Evolutionary conservation across 2,113 vertebrate species (phyloP).

Genomic region (Odobenus rosmarus): DNA sequence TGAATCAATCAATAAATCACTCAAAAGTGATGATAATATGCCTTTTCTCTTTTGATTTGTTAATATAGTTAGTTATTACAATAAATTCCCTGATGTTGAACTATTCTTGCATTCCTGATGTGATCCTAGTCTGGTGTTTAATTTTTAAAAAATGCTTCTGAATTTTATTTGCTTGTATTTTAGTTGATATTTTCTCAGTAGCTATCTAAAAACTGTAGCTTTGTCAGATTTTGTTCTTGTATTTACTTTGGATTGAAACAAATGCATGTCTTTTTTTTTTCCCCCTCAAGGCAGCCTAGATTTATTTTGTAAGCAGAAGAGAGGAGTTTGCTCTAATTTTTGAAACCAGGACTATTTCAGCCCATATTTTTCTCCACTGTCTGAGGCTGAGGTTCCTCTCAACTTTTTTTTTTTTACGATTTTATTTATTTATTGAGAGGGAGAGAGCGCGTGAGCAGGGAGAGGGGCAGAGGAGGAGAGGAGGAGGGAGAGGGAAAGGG

Average conservation of each 20-base stretch:
- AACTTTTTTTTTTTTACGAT: not conserved
- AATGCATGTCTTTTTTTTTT: not conserved
- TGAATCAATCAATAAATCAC: not conserved
- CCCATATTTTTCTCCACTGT: not conserved
- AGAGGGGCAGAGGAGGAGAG: not conserved
- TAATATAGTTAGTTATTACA: not conserved
- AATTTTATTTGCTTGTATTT: constrained; percentile 25
- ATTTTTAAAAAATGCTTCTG: not conserved
- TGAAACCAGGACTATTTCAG: constrained; percentile 19
- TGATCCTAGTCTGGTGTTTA: not conserved
- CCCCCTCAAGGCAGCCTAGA: not conserved
- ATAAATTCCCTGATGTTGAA: constrained; percentile 39
- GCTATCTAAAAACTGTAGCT: not conserved
- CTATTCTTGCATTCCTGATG: constrained; percentile 46
- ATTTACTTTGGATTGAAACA: not conserved
- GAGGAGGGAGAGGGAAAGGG: not conserved
- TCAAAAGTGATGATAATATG: not conserved
- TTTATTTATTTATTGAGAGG: not conserved
- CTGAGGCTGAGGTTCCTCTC: not conserved
- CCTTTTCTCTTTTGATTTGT: constrained; percentile 28
- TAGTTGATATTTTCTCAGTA: constrained; percentile 30
- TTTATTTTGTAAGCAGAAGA: constrained; percentile 27
- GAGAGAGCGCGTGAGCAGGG: not conserved
- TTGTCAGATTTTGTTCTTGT: constrained; percentile 11
- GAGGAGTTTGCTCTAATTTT: not conserved